Evolutionary conservation across 2,888 invertebrate species (phyloP).

Genomic region (Graphium colonna): DNA sequence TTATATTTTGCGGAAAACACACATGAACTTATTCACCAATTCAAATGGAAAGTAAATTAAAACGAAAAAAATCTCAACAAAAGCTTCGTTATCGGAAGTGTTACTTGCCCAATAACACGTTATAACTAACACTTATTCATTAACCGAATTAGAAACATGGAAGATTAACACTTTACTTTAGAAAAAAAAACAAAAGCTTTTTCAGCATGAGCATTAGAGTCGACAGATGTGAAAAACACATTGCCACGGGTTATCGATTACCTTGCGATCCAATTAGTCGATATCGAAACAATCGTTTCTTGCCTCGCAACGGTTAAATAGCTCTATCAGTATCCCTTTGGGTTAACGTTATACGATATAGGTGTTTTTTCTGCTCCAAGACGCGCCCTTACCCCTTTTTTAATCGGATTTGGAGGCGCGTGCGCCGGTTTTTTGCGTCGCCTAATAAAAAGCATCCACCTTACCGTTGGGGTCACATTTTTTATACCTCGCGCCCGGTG

Average conservation of each 20-base stretch:
- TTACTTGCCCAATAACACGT: not conserved
- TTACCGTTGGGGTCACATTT: constrained; percentile 70
- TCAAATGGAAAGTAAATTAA: too few species aligned
- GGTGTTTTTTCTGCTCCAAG: constrained; percentile 55
- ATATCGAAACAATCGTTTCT: constrained; percentile 70
- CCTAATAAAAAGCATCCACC: constrained; percentile 70
- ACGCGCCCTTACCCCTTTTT: constrained; percentile 73
- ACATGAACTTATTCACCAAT: too few species aligned
- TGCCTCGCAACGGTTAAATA: constrained; percentile 65
- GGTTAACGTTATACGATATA: constrained; percentile 70
- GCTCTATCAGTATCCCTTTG: constrained; percentile 72
- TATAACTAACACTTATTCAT: not conserved
- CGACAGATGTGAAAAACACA: constrained; percentile 70
- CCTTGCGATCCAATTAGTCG: constrained; percentile 77
- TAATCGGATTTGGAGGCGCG: constrained; percentile 74
- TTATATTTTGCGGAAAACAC: too few species aligned
- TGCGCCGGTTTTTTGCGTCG: constrained; percentile 61
- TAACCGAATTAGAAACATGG: not conserved
- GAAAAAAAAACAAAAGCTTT: constrained; percentile 8
- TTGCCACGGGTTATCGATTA: constrained; percentile 74
- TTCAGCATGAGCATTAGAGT: constrained; percentile 32
- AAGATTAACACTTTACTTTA: not conserved
- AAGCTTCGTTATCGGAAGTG: too few species aligned
- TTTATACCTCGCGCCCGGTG: constrained; percentile 61
- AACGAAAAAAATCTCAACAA: too few species aligned